phyloP scores from a whole-genome alignment of 2,888 invertebrate species.

The Drosophila austrosaltans region DNA sequence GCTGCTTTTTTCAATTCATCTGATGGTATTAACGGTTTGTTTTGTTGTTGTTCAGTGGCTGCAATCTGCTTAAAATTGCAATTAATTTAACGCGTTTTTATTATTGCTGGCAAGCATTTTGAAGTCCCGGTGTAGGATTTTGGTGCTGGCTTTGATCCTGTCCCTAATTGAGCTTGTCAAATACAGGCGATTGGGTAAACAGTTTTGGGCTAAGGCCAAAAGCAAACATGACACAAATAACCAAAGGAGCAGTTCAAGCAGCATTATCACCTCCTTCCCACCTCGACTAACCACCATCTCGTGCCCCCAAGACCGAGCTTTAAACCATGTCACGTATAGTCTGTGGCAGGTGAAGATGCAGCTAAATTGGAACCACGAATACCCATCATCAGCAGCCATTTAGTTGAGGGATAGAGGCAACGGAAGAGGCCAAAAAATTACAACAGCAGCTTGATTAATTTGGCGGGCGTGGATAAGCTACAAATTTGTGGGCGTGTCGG shows the following conservation, averaged over 20 bases:
- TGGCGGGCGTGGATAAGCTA: constrained; percentile 60
- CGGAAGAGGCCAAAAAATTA: constrained; percentile 47
- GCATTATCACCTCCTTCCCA: constrained; percentile 15
- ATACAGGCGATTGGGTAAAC: constrained; percentile 51
- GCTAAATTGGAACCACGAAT: constrained; percentile 41
- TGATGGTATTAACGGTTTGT: constrained; percentile 25
- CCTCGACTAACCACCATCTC: neutral
- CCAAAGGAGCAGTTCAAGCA: constrained; percentile 19
- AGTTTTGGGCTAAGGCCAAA: constrained; percentile 28
- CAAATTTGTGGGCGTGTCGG: constrained; percentile 72
- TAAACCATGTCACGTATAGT: constrained; percentile 59
- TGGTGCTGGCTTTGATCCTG: constrained; percentile 16
- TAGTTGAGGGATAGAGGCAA: constrained; percentile 2
- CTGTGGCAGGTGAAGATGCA: constrained; percentile 42
- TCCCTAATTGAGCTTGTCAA: constrained; percentile 76
- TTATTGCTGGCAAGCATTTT: constrained; percentile 42
- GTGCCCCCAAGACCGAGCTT: constrained; percentile 11
- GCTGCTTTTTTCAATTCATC: constrained; percentile 1
- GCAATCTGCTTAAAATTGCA: constrained; percentile 76
- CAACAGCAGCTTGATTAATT: constrained; percentile 79
- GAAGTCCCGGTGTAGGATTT: constrained; percentile 24
- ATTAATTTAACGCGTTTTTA: constrained; percentile 69
- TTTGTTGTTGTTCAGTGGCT: constrained; percentile 47
- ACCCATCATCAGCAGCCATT: constrained; percentile 21
- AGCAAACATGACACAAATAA: constrained; percentile 42